Percentiles rank a stretch among this genome's conserved stretches.
Evolutionary conservation across 2,888 invertebrate species (phyloP).

Genomic region (Dasypolia templi): DNA sequence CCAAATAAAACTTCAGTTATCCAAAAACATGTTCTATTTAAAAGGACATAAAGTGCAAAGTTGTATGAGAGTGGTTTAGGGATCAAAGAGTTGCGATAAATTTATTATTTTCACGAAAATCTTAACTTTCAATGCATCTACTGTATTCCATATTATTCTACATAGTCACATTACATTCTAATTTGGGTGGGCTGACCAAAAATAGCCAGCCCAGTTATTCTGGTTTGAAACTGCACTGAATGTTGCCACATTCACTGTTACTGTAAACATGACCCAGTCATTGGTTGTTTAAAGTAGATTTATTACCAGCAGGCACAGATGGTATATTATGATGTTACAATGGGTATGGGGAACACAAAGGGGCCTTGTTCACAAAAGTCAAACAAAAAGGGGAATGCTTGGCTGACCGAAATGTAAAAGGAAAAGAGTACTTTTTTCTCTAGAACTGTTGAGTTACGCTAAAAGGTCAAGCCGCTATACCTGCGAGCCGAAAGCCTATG

Average conservation of each 20-base stretch:
- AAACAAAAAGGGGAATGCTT: not conserved
- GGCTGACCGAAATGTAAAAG: not conserved
- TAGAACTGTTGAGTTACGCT: not conserved
- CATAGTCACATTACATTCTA: not conserved
- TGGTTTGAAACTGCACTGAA: constrained; percentile 14
- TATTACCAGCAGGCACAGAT: constrained; percentile 32
- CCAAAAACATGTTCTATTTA: not conserved
- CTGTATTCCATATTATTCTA: not conserved
- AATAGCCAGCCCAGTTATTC: constrained; percentile 2
- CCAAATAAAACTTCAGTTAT: not conserved
- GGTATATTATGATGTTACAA: not conserved
- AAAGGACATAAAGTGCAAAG: not conserved
- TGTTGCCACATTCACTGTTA: constrained; percentile 27
- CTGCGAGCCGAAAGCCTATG: not conserved
- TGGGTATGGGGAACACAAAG: not conserved
- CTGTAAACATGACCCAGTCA: constrained; percentile 37
- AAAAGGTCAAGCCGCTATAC: not conserved
- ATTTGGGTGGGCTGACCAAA: not conserved
- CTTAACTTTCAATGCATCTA: not conserved
- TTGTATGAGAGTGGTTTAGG: not conserved
- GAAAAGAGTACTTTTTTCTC: too few species aligned
- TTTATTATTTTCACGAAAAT: not conserved
- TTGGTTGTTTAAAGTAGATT: constrained; percentile 45
- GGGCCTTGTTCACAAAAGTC: constrained; percentile 8
- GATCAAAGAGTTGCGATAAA: not conserved